Evolutionary conservation across 2,797 vertebrate species (phyloP), one percentile per base, ranked within the genome.

Genomic region (Micrastur ruficollis): DNA sequence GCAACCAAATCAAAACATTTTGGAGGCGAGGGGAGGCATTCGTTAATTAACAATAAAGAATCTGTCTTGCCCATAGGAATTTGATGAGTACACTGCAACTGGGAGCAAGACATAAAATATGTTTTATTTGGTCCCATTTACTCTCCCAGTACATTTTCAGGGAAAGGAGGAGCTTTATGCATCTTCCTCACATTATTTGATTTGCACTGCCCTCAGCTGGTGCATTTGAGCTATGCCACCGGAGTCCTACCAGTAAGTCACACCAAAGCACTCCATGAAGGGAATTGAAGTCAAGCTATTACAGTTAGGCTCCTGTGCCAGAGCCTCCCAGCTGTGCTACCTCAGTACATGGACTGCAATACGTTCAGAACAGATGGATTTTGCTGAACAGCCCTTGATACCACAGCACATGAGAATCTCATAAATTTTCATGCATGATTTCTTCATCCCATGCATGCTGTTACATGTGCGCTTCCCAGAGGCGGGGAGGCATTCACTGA

Each of bases 131-230:
- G 49, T 81, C 31, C 85, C 47, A 0, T 78, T 68, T 52, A 36
- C 32, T 65, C 32, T 4, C 29, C 31, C 59, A 9, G 44, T 56
- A 16, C 6, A 2, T 47, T 74, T 42, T 29, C 44, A 23, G 56
- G 74, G 52, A 15, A 32, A 16, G 19, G 46, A 31, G 8, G 49
- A 91, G 26, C 65, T 47, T 50, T 4, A 7, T 5, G 22, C n/a
- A 4, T 8, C 11, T 36, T 11, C 26, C 23, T 90, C 19, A 3
- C 67, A 25, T 89, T 44, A 6, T 49, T 59, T 53, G 86, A 49
- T 58, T 63, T 12, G 47, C 92, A 76, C 14, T 81, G 94, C 95
- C 98, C 95, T 97, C 98, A 95, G 90, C 76, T 32, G 98, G 92
- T 4, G 0, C 3, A 0, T 8, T 34, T 4, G 4, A 73, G 95